Base-by-base conservation (phyloP, 2,113 vertebrate species). In the Xenopus laevis region DNA sequence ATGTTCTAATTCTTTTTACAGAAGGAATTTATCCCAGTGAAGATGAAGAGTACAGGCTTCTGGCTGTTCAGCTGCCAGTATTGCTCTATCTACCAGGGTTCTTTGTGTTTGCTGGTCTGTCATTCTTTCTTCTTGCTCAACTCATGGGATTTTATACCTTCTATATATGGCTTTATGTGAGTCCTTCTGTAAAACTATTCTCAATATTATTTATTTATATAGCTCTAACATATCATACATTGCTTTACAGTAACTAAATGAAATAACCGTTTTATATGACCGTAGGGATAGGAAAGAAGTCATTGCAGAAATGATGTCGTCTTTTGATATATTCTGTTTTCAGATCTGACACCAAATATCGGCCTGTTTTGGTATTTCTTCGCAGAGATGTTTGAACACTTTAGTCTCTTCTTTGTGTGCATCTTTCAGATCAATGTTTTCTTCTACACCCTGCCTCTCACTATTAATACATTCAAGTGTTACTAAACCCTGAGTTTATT, bases 311-410 rank as follows among this genome's bases (percentile, higher is more conserved):
- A 27, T 27, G 1, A 27, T 27, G 23, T 27, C 46, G 9, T 45
- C 72, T 79, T n/a, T n/a, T 79, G 79, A 12, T 82, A 78, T 74
- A 52, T 81, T 81, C 71, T 79, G 78, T 84, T 87, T n/a, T 88
- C 97, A 23, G 97, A 99, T 80, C 89, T 99, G 80, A 99, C 97
- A 13, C 97, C 97, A 40, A 99, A 99, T 85, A 94, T 99, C 45
- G 97, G 97, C 55, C 94, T 99, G 80, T 99, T 99, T 86, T 99
- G 97, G 97, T 99, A 99, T 86, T 99, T 99, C 91, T 99, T 99
- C 78, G 96, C 97, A 0, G 97, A 99, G 91, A 98, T 99, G 97
- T 99, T 99, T 78, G 96, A 99, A 68, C 97, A 99, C 84, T 99
- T 99, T 44, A 95, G 96, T 70, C 92, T 97, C 80, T 99, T 99